Percentiles rank a stretch among this genome's conserved stretches.
These are phyloP conservation scores for Burhinus bistriatus DNA, from an alignment of 2,113 vertebrate genomes.

Conservation along the genomic window DNA sequence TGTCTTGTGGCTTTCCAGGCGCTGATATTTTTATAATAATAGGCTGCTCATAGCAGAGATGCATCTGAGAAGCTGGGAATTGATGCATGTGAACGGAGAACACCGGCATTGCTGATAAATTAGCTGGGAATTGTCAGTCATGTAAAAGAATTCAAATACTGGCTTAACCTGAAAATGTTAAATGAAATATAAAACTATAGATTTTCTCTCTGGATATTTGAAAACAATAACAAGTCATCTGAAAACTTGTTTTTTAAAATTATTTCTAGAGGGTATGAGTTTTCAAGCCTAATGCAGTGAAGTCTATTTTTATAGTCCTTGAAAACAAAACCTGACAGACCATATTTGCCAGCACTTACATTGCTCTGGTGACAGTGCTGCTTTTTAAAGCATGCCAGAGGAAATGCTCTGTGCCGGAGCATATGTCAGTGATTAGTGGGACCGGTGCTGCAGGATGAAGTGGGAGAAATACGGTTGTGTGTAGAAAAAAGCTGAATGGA, in stretches of 20 bases:
- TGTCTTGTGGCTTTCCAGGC: not conserved
- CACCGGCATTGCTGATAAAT: not conserved
- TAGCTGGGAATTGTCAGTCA: not conserved
- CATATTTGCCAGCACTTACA: constrained; percentile 42
- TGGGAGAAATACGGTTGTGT: not conserved
- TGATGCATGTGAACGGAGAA: not conserved
- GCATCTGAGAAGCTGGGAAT: not conserved
- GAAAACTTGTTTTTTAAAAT: constrained; percentile 29
- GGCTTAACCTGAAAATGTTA: not conserved
- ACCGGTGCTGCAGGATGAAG: constrained; percentile 17
- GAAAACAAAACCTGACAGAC: constrained; percentile 59
- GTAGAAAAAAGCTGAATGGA: constrained; percentile 38
- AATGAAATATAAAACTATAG: constrained; percentile 28
- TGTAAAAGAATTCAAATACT: not conserved
- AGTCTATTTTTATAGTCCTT: constrained; percentile 63
- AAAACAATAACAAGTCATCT: constrained; percentile 49
- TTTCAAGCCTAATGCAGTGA: constrained; percentile 21
- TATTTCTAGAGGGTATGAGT: constrained; percentile 53
- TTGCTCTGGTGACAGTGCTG: constrained; percentile 24
- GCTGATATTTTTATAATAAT: not conserved
- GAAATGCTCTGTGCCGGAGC: constrained; percentile 17
- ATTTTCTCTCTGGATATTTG: constrained; percentile 30
- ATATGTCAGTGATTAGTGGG: constrained; percentile 37
- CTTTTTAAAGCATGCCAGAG: constrained; percentile 36
- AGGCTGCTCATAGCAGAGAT: not conserved